A percentile compares a stretch with the other conserved stretches of the same genome.
Evolutionary conservation across 1,140 invertebrate genomes (phyloP).

Genomic region (Cotesia chilonis): DNA sequence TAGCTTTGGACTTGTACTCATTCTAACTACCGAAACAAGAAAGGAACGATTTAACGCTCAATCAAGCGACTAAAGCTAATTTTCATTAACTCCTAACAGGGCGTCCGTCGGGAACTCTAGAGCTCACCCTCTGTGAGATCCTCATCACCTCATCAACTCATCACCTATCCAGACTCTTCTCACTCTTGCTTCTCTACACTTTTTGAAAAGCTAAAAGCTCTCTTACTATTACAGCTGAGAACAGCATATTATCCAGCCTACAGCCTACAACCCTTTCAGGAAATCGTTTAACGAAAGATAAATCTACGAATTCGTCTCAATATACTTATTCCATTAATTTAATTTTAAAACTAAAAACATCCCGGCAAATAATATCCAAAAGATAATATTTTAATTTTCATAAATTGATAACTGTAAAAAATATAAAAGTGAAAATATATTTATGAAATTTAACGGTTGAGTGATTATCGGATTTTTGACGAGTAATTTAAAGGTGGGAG

Average conservation of each 20-base stretch:
- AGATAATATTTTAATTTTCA: too few species aligned
- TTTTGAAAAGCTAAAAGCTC: not conserved
- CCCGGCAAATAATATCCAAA: too few species aligned
- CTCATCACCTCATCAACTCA: constrained; percentile 24
- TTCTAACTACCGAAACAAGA: constrained; percentile 52
- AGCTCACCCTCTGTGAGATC: constrained; percentile 32
- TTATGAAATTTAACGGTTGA: not conserved
- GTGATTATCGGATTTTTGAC: constrained; percentile 57
- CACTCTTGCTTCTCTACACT: constrained; percentile 36
- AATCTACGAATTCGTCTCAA: not conserved
- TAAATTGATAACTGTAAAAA: too few species aligned
- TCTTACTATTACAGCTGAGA: constrained; percentile 49
- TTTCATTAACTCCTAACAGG: constrained; percentile 67
- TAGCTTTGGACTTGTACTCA: constrained; percentile 3
- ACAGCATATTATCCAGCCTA: constrained; percentile 33
- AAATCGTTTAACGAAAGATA: constrained; percentile 16
- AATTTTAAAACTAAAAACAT: too few species aligned
- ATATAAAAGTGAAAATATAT: too few species aligned
- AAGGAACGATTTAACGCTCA: constrained; percentile 66
- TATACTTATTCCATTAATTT: not conserved
- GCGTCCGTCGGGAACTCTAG: constrained; percentile 35
- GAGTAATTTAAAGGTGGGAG: constrained; percentile 51
- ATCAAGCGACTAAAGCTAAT: constrained; percentile 66
- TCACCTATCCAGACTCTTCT: constrained; percentile 32
- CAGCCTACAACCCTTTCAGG: not conserved